Evolutionary conservation across 2,797 vertebrate species (phyloP), one percentile per base, ranked within the genome.

Genomic region (Labeo calbasu): DNA sequence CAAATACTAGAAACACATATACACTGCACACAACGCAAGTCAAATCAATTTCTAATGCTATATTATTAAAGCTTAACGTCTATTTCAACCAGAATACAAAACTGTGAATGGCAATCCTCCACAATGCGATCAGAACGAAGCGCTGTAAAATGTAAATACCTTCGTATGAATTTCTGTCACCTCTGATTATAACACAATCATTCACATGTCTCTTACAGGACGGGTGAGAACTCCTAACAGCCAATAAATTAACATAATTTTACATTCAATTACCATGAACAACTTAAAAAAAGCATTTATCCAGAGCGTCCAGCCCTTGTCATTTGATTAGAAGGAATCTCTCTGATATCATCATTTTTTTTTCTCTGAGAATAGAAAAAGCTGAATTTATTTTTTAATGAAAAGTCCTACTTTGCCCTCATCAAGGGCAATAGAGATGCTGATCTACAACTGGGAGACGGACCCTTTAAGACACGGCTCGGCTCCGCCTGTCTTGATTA

Each of bases 181-280:
- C 15, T 71, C 79, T 72, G 79, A 61, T 81, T 71, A 71, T 66
- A 51, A 86, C 83, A 87, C 83, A 77, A 84, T 75, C 55, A 10
- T 70, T 84, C 70, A 68, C 68, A 71, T 71, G 77, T 78, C 53
- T 53, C 40, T 80, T 55, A 83, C 85, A 79, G 66, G 28, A 57
- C 1, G n/a, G 68, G 70, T 78, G 10, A 13, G 86, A 71, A 63
- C 85, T 91, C 85, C 85, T 79, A 87, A 87, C 85, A 89, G 87
- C 87, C 87, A 90, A 91, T 91, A 91, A 88, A 91, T 92, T 84
- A 88, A 84, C 90, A 93, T 90, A 86, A 89, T 88, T 87, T 82
- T 86, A 86, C 89, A 91, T 86, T 79, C 61, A 48, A 78, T 92
- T 88, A 88, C 86, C 81, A 70, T 88, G 86, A 81, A 86, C 66